Evolutionary conservation across 2,797 vertebrate genomes (phyloP).

Genomic region (Tokudaia tokunoshimensis): DNA sequence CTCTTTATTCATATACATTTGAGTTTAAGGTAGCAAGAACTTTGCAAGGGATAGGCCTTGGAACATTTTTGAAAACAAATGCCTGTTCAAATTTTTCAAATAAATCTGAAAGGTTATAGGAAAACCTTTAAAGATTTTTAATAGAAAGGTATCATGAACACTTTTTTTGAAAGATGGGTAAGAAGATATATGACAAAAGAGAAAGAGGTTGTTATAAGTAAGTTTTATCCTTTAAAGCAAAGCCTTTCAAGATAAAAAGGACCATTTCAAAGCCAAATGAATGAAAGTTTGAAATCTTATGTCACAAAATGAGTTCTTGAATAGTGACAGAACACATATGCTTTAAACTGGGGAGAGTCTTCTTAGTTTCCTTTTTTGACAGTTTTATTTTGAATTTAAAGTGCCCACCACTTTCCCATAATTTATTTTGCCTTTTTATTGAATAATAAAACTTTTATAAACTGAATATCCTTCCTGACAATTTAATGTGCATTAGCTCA

Average conservation of each 20-base stretch:
- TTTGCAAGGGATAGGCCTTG: not conserved
- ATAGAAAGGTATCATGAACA: slow-evolving; percentile 22
- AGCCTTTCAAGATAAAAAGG: slow-evolving; percentile 45
- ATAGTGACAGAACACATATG: not conserved
- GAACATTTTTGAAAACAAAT: slow-evolving; percentile 60
- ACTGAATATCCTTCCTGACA: not conserved
- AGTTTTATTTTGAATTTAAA: slow-evolving; percentile 49
- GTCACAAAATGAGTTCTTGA: slow-evolving; percentile 9
- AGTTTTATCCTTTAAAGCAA: slow-evolving; percentile 48
- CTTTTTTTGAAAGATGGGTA: slow-evolving; percentile 20
- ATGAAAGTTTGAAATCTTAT: slow-evolving; percentile 52
- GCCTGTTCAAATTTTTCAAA: slow-evolving; percentile 3
- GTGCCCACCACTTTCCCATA: not conserved
- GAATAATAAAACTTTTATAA: not conserved
- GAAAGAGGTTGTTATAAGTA: slow-evolving; percentile 35
- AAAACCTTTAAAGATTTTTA: slow-evolving; percentile 55
- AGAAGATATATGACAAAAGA: slow-evolving; percentile 35
- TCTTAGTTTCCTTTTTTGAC: slow-evolving; percentile 42
- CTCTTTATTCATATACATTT: slow-evolving; percentile 34
- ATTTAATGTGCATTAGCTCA: slow-evolving; percentile 3
- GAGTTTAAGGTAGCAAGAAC: not conserved
- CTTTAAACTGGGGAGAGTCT: not conserved
- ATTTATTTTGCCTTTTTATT: slow-evolving; percentile 40
- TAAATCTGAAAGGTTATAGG: slow-evolving; percentile 44
- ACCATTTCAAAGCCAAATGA: slow-evolving; percentile 54